Conservation (phyloP, 2,113 vertebrate species). For the Oncorhynchus keta region DNA sequence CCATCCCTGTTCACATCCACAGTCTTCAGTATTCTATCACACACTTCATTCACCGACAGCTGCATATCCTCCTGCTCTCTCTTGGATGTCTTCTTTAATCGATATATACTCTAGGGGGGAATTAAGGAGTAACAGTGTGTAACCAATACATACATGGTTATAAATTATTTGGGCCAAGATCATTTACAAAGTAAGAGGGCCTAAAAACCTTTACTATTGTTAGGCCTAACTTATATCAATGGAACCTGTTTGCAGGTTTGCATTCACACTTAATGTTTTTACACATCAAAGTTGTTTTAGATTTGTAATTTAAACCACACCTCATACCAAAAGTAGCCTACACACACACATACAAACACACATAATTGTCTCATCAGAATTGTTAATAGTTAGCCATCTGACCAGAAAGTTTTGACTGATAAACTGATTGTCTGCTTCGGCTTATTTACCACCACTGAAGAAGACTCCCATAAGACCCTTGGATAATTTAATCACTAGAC, state of each 20-base stretch:
- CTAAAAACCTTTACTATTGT: too few relatives aligned
- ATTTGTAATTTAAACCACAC: not conserved
- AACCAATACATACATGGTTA: not conserved
- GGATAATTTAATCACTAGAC: not conserved
- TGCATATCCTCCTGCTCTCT: conserved; percentile 16
- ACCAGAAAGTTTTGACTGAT: too few relatives aligned
- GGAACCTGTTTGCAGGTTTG: too few relatives aligned
- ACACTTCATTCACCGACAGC: conserved; percentile 61
- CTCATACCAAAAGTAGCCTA: too few relatives aligned
- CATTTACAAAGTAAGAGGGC: too few relatives aligned
- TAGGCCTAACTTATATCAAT: too few relatives aligned
- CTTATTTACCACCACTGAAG: too few relatives aligned
- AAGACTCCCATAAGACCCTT: too few relatives aligned
- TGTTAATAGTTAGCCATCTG: too few relatives aligned
- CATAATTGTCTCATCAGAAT: too few relatives aligned
- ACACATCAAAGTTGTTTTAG: not conserved
- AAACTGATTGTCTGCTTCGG: too few relatives aligned
- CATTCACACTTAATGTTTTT: not conserved
- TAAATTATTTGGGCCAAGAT: not conserved
- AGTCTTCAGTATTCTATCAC: conserved; percentile 65
- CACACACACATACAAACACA: too few relatives aligned
- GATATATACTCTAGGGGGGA: conserved; percentile 62
- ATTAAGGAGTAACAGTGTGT: not conserved
- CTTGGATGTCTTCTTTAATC: conserved; percentile 57
- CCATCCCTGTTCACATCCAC: conserved; percentile 72